These are phyloP conservation scores for Stichopus horrens DNA, from an alignment of 53 echinoderm and acorn worm genomes.

Conservation along the genomic window DNA sequence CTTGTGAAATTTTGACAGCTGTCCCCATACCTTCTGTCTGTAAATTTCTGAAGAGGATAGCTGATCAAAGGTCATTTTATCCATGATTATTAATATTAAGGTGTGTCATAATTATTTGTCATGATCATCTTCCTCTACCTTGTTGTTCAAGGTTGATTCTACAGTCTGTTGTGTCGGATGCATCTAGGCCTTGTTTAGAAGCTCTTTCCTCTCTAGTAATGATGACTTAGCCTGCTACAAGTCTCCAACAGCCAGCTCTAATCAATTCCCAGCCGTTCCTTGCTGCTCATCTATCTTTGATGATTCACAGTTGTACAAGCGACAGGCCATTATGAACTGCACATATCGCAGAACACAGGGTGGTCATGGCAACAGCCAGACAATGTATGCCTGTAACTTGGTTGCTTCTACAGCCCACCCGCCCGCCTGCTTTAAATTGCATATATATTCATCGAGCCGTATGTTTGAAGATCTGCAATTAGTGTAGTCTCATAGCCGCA, in stretches of 20 bases:
- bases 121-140: not conserved
- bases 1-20: too few species aligned
- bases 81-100: too few species aligned
- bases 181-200: not conserved
- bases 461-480: not conserved
- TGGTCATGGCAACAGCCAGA: slow-evolving; percentile 33
- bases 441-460: not conserved
- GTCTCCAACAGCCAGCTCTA: not conserved
- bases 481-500: not conserved
- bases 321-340: not conserved
- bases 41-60: too few species aligned
- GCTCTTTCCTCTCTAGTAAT: not conserved
- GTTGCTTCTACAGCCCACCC: slow-evolving; percentile 9
- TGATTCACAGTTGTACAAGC: slow-evolving; percentile 28
- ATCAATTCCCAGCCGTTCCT: not conserved
- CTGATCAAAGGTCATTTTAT: too few species aligned
- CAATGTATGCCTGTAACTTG: slow-evolving; percentile 18
- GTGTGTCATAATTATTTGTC: too few species aligned
- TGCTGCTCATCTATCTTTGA: slow-evolving; percentile 6
- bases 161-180: not conserved
- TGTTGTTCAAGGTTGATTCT: not conserved
- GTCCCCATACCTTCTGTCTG: too few species aligned
- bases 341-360: not conserved
- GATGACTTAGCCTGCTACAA: not conserved
- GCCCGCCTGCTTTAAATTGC: slow-evolving; percentile 25